These are phyloP conservation scores for Hycleus phaleratus DNA, from an alignment of 1,140 invertebrate genomes.

Conservation along the genomic window DNA sequence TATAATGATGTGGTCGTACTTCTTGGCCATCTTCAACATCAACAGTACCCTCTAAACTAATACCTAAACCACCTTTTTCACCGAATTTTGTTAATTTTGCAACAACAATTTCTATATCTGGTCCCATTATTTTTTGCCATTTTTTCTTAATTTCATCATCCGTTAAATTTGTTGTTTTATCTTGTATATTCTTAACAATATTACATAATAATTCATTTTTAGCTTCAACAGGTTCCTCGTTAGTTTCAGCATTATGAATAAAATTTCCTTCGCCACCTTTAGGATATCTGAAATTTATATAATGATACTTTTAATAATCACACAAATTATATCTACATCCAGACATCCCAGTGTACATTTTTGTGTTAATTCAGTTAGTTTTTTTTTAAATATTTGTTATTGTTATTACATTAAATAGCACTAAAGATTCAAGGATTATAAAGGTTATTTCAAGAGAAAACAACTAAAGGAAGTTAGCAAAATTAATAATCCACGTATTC, in stretches of 20 bases:
- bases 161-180: constrained; percentile 57
- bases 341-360: constrained; percentile 23
- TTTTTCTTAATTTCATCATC: constrained; percentile 72
- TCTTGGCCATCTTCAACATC: constrained; percentile 87
- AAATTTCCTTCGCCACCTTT: constrained; percentile 31
- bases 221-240: constrained; percentile 20
- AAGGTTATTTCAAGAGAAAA: constrained; percentile 22
- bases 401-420: constrained; percentile 5
- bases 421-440: constrained; percentile 16
- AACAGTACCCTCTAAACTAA: constrained; percentile 93
- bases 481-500: constrained; percentile 14
- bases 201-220: constrained; percentile 21
- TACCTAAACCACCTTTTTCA: constrained; percentile 85
- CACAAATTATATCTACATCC: constrained; percentile 17
- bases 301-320: constrained; percentile 25
- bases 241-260: constrained; percentile 16
- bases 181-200: constrained; percentile 18
- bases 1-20: constrained; percentile 89
- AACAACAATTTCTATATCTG: constrained; percentile 81
- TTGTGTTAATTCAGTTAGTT: neutral
- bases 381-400: neutral
- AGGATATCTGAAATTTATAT: constrained; percentile 38
- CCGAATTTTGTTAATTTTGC: constrained; percentile 79
- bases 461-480: constrained; percentile 25
- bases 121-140: constrained; percentile 76